Conservation (phyloP, 2,888 invertebrate species). For the Myathropa florea region DNA sequence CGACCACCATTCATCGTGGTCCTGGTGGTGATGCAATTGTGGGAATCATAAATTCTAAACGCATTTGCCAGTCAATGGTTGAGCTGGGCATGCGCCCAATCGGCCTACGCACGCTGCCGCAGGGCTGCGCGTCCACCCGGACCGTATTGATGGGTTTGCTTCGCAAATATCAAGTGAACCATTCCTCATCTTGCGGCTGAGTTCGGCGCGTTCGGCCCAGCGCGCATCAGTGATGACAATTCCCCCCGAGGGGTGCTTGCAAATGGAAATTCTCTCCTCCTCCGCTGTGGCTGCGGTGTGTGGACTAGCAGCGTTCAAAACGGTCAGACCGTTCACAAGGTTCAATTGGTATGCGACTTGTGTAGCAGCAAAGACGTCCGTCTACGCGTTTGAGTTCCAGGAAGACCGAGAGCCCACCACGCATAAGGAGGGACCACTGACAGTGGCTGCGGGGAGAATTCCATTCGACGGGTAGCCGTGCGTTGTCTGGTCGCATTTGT, state of each 20-base stretch:
- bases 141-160: slow-evolving; percentile 60
- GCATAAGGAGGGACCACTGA: slow-evolving; percentile 55
- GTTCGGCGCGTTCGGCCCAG: not conserved
- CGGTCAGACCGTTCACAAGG: not conserved
- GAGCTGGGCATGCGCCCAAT: slow-evolving; percentile 6
- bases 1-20: slow-evolving; percentile 29
- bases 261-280: slow-evolving; percentile 21
- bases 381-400: slow-evolving; percentile 62
- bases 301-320: too few species aligned
- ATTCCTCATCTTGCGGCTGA: slow-evolving; percentile 26
- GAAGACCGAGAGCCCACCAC: slow-evolving; percentile 52
- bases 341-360: slow-evolving; percentile 54
- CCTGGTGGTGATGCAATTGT: slow-evolving; percentile 43
- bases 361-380: slow-evolving; percentile 49
- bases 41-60: slow-evolving; percentile 67
- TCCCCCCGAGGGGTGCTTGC: slow-evolving; percentile 52
- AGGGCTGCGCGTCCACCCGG: not conserved
- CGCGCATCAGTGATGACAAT: slow-evolving; percentile 47
- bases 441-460: slow-evolving; percentile 55
- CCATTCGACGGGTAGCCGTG: slow-evolving; percentile 24
- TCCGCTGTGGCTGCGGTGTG: not conserved
- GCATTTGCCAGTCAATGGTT: slow-evolving; percentile 50
- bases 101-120: slow-evolving; percentile 50
- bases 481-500: slow-evolving; percentile 35
- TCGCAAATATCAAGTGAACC: slow-evolving; percentile 52